These are phyloP conservation scores for Epinotia demarniana DNA, from an alignment of 2,888 invertebrate species.

Conservation along the genomic window DNA sequence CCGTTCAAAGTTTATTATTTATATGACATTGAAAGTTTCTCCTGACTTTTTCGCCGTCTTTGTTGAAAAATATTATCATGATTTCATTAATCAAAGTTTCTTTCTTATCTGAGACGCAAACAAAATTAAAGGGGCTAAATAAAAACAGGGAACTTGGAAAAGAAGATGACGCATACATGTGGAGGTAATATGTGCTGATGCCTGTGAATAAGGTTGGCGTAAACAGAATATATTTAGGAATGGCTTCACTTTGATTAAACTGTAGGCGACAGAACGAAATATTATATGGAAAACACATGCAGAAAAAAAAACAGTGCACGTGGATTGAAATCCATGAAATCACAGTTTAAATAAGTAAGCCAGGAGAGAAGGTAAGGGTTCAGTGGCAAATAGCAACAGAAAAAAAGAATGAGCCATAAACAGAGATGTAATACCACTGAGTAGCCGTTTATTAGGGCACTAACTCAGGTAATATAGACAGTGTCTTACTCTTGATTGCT, in stretches of 20 bases:
- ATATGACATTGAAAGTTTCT: slow-evolving; percentile 26
- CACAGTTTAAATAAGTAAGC: too few relatives aligned
- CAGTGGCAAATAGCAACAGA: too few relatives aligned
- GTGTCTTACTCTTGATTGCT: too few relatives aligned
- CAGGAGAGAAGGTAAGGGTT: too few relatives aligned
- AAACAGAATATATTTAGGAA: slow-evolving; percentile 18
- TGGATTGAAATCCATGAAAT: too few relatives aligned
- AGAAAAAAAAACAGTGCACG: not conserved
- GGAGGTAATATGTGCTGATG: slow-evolving; percentile 21
- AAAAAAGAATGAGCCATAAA: too few relatives aligned
- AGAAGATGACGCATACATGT: slow-evolving; percentile 14
- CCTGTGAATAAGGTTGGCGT: not conserved
- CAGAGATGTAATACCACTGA: too few relatives aligned
- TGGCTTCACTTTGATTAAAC: not conserved
- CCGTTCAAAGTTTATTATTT: slow-evolving; percentile 12
- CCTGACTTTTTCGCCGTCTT: slow-evolving; percentile 26
- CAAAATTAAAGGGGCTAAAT: slow-evolving; percentile 36
- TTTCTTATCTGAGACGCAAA: slow-evolving; percentile 31
- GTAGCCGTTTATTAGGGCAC: too few relatives aligned
- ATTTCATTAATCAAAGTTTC: slow-evolving; percentile 43
- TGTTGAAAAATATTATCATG: slow-evolving; percentile 37
- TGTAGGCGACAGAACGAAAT: not conserved
- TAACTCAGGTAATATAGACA: too few relatives aligned
- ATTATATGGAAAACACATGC: not conserved
- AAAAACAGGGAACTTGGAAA: slow-evolving; percentile 30